A percentile compares a stretch with the other conserved stretches of the same genome.
These are phyloP conservation scores for Harpalus rubripes DNA, from an alignment of 2,888 invertebrate species.

Conservation along the genomic window DNA sequence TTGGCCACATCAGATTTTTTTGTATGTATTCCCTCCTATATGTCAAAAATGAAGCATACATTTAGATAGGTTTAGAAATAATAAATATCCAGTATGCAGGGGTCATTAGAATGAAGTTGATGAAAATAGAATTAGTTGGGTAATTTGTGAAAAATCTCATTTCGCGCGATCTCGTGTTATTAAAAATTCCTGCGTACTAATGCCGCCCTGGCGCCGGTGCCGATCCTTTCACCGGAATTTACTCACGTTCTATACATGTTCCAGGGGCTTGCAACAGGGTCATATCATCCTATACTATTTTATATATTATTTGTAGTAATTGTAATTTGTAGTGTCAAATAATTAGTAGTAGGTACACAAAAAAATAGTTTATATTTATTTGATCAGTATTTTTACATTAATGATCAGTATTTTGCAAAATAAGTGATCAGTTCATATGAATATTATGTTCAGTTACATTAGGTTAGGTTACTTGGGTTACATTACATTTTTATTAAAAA, in stretches of 20 bases:
- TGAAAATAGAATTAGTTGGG: constrained; percentile 20
- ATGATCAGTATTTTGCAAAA: no score
- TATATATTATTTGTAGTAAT: no score
- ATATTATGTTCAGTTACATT: no score
- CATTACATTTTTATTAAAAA: no score
- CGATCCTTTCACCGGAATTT: background rate
- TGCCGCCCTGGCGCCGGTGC: background rate
- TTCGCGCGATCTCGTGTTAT: constrained; percentile 28
- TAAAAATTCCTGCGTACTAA: constrained; percentile 46
- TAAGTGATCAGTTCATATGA: no score
- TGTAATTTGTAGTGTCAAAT: no score
- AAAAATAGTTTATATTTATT: no score
- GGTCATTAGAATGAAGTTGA: constrained; percentile 2
- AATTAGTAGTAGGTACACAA: no score
- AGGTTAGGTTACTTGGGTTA: no score
- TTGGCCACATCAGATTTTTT: no score
- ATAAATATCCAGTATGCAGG: background rate
- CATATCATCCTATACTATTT: background rate
- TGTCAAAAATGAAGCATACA: background rate
- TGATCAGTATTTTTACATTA: no score
- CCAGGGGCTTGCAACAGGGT: background rate
- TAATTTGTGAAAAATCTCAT: constrained; percentile 41
- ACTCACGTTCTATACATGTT: constrained; percentile 6
- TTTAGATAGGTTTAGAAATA: background rate
- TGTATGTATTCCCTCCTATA: background rate